These are phyloP conservation scores for Centropus bengalensis DNA, from an alignment of 2,113 vertebrate species.

Conservation along the genomic window DNA sequence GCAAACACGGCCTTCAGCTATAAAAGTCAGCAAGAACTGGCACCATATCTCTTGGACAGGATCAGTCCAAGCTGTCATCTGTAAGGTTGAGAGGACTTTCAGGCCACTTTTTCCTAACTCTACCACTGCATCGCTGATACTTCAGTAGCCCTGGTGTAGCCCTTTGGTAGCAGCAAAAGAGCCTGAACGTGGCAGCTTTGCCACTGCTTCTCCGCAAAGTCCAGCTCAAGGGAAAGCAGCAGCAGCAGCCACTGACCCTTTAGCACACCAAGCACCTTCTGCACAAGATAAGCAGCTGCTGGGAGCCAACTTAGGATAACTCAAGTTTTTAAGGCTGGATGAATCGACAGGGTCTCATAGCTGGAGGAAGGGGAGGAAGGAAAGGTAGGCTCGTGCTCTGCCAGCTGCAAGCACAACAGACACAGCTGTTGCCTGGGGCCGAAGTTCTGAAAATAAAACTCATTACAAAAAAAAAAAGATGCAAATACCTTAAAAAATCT, in stretches of 20 bases:
- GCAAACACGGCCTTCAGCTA: not conserved
- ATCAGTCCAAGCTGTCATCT: not conserved
- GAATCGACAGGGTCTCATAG: not conserved
- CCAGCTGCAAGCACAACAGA: not conserved
- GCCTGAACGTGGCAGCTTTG: not conserved
- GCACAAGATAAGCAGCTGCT: not conserved
- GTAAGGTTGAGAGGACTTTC: not conserved
- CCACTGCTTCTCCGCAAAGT: not conserved
- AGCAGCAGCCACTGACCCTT: not conserved
- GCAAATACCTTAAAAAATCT: not conserved
- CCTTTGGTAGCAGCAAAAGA: not conserved
- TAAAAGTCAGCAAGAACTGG: not conserved
- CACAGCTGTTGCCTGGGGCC: not conserved
- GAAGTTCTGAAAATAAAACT: not conserved
- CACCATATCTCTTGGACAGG: not conserved
- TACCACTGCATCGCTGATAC: not conserved
- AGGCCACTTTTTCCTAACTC: not conserved
- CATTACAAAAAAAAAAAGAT: not conserved
- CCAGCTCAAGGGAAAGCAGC: not conserved
- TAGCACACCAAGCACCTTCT: not conserved
- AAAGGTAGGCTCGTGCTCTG: not conserved
- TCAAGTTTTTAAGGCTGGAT: not conserved
- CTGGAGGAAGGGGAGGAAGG: not conserved
- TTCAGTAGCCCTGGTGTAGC: not conserved
- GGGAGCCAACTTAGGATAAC: not conserved